These are phyloP conservation scores for Stictocephala bisonia DNA, from an alignment of 2,888 invertebrate species.

Conservation along the genomic window DNA sequence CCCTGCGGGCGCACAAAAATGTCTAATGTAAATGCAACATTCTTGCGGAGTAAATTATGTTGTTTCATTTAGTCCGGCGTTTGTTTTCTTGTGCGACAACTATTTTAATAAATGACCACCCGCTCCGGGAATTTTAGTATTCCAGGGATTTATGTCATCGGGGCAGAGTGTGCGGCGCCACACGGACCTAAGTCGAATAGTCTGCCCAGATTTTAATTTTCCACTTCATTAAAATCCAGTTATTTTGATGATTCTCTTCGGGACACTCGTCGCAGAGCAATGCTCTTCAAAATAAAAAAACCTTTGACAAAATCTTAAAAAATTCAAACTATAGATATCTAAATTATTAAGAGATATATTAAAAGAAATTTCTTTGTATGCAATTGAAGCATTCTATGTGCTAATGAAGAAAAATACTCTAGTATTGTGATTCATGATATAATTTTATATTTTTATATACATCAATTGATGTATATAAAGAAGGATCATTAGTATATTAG, in stretches of 20 bases:
- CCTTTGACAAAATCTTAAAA: no score
- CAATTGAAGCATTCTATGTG: no score
- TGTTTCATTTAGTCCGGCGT: constrained; percentile 33
- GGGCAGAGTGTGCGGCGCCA: not conserved
- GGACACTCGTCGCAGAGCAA: not conserved
- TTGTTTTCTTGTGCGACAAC: constrained; percentile 36
- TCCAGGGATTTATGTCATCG: constrained; percentile 29
- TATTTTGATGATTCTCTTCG: not conserved
- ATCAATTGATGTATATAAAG: no score
- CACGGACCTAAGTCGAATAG: not conserved
- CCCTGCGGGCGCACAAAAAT: constrained; percentile 25
- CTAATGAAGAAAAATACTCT: no score
- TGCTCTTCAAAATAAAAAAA: no score
- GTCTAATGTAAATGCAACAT: constrained; percentile 37
- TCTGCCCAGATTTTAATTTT: not conserved
- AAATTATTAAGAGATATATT: no score
- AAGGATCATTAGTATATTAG: no score
- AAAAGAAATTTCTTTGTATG: no score
- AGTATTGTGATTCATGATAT: no score
- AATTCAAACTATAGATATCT: no score
- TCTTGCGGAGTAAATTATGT: constrained; percentile 38
- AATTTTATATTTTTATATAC: no score
- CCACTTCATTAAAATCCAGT: not conserved
- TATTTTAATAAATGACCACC: constrained; percentile 38
- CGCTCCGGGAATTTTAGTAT: constrained; percentile 31